Evolutionary conservation across 2,797 vertebrate species (phyloP), one percentile per base, ranked within the genome.

Genomic region (Crenichthys baileyi): DNA sequence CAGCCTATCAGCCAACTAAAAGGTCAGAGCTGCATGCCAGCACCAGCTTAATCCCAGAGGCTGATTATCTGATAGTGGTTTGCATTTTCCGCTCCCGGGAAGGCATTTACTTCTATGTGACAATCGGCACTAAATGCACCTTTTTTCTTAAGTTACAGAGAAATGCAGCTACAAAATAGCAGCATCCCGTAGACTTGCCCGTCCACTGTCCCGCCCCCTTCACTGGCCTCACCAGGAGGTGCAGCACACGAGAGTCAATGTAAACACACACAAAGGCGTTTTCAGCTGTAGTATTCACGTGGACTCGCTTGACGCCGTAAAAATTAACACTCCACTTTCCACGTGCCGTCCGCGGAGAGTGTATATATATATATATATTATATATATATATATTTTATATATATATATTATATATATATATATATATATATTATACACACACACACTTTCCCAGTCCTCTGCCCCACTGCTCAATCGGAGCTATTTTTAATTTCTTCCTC

Each of bases 241-340:
- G 79, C 86, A 72, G 89, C 91, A 89, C 91, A 91, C 80, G 91
- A 93, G 76, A 80, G 83, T 86, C 88, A 72, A 91, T 92, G 94
- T 94, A 94, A 94, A 94, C 92, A 93, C 92, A 93, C 93, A 94
- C 91, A 94, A 94, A 93, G 90, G 92, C 89, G 82, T 82, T 90
- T 93, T 88, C 88, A 90, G 81, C 88, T 89, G 92, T 88, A 91
- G 91, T 88, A 87, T 94, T 95, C 94, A 95, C 93, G 90, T 93
- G 94, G 91, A 91, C 81, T 73, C 87, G 78, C 79, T 79, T 83
- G 83, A 88, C 89, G 79, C 85, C 81, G 67, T 68, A 84, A 88
- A 89, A 87, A 91, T 92, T 90, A 92, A 92, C 91, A 88, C 91
- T 79, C 82, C 87, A 12, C 83, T 87, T 26, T 91, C 89, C 93